Conservation (phyloP, 1,140 invertebrate genomes). For the Plectrocnemia conspersa region DNA sequence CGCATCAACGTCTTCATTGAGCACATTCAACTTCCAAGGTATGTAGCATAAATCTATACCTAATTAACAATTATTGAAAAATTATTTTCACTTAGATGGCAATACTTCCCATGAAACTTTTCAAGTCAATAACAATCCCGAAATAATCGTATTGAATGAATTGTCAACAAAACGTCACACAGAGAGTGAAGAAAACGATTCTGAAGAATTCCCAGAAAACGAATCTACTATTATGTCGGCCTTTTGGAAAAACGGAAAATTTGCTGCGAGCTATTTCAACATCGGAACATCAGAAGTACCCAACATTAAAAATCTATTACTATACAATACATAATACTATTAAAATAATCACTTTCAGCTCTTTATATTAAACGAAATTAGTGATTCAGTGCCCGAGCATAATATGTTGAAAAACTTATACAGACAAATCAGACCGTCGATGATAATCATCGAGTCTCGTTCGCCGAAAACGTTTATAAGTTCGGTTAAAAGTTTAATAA, state of each 20-base stretch:
- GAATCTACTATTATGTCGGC: conserved; percentile 46
- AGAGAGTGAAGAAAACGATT: too few relatives aligned
- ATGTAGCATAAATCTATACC: too few relatives aligned
- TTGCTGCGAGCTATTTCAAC: conserved; percentile 68
- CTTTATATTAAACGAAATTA: conserved; percentile 57
- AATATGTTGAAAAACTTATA: conserved; percentile 55
- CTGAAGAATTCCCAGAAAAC: too few relatives aligned
- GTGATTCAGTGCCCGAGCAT: conserved; percentile 57
- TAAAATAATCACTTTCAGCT: conserved; percentile 41
- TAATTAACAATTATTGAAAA: too few relatives aligned
- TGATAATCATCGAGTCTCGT: conserved; percentile 52
- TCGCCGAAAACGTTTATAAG: conserved; percentile 44
- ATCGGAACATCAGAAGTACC: conserved; percentile 57
- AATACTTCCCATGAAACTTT: too few relatives aligned
- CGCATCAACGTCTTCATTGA: too few relatives aligned
- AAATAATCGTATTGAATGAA: too few relatives aligned
- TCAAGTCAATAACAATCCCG: too few relatives aligned
- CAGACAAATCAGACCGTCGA: conserved; percentile 59
- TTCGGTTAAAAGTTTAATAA: conserved; percentile 45
- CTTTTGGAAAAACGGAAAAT: conserved; percentile 48
- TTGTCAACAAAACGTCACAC: too few relatives aligned
- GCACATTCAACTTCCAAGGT: too few relatives aligned
- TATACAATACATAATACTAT: conserved; percentile 25
- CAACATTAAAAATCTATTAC: background rate
- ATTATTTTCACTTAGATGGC: too few relatives aligned